Evolutionary conservation across 2,113 vertebrate species (phyloP), one percentile per base, ranked within the genome.

Genomic region (Piaya cayana): DNA sequence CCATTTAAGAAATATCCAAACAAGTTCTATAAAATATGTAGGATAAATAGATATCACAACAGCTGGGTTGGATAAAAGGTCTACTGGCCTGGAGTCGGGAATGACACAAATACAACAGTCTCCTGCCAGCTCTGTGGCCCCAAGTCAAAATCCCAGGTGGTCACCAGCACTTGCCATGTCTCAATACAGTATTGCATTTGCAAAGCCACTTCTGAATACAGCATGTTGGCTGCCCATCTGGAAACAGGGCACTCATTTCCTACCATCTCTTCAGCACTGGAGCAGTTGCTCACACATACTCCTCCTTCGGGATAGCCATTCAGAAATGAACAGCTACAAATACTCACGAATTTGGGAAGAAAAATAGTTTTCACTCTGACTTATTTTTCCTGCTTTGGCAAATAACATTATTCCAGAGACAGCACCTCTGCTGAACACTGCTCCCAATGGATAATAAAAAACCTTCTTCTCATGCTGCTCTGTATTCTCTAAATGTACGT

Each of bases 301-400:
- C 29, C 68, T 58, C 68, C 64, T 52, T 50, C 8, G 37, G 8
- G 27, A 74, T 4, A 39, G 63, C 80, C 60, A 11, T 20, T n/a
- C 36, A 7, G 15, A 53, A 32, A 5, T 1, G n/a, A 71, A 50
- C 47, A 74, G 72, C 92, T 76, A 69, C 56, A 75, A 74, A 79
- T 2, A 7, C 19, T 69, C 80, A 27, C 20, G 25, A 2, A 60
- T 34, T 14, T 14, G 55, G 67, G 30, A 65, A 72, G 15, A 64
- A 71, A 70, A 67, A 15, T 0, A 0, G 3, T 5, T 56, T 93
- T 80, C n/a, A 30, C 1, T 9, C 5, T 4, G 59, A 58, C 37
- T 78, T 55, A 45, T 62, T 43, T 37, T 55, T 70, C 25, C 82
- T 63, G 84, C 63, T 89, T 5, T 2, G 52, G 67, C 45, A 93